These are phyloP conservation scores for Scaptomyza graminum DNA, from an alignment of 1,140 invertebrate genomes.

Conservation along the genomic window DNA sequence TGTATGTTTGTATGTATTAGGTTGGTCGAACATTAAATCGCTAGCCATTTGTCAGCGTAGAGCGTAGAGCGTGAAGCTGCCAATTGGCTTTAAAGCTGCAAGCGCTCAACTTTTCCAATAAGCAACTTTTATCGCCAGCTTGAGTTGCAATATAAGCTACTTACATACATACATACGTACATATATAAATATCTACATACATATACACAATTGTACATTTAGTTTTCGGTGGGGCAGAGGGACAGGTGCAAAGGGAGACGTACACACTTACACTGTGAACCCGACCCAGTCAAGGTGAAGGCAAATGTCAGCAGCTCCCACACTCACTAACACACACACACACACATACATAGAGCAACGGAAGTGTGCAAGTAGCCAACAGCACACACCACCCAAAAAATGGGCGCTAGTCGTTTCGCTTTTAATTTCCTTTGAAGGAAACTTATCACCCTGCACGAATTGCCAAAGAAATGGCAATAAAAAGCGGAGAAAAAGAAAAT, in stretches of 20 bases:
- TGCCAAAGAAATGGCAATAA: conserved; percentile 57
- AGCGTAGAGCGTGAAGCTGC: conserved; percentile 14
- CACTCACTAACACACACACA: conserved; percentile 8
- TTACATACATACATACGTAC: conserved; percentile 16
- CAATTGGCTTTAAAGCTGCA: conserved; percentile 49
- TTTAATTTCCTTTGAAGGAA: conserved; percentile 60
- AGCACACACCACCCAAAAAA: conserved; percentile 8
- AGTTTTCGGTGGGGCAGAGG: background rate
- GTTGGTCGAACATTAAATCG: conserved; percentile 39
- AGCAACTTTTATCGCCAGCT: conserved; percentile 54
- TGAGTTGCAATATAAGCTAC: conserved; percentile 37
- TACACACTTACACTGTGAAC: conserved; percentile 21
- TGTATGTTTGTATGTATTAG: background rate
- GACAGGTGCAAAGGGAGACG: background rate
- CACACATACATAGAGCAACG: conserved; percentile 12
- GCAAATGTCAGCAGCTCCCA: conserved; percentile 44
- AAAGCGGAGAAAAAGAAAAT: conserved; percentile 16
- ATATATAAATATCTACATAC: background rate
- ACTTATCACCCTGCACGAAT: conserved; percentile 51
- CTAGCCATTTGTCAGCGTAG: conserved; percentile 35
- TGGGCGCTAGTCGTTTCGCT: conserved; percentile 40
- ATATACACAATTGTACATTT: background rate
- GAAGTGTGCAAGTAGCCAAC: conserved; percentile 40
- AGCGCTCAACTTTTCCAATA: conserved; percentile 51
- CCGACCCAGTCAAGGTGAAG: conserved; percentile 51